Evolutionary conservation across 2,888 invertebrate species (phyloP), one percentile per base, ranked within the genome.

Genomic region (Desoria tigrina): DNA sequence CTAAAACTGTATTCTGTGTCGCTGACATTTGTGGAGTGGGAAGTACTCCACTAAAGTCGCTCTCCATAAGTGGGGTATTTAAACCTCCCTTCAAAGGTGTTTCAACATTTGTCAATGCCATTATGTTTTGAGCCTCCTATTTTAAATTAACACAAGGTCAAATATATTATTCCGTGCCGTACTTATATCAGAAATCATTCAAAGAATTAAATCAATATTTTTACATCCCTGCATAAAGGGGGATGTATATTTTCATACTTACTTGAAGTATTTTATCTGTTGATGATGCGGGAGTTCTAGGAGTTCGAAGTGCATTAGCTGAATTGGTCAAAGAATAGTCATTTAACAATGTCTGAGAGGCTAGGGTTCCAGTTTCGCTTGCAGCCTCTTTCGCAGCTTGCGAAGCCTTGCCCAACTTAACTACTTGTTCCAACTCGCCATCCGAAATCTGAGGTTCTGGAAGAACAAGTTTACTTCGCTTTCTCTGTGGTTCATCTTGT

Each of bases 381-480:
- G 90, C 92, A 0, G 89, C 88, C 81, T 93, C 94, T 72, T 95
- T 89, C 2, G 94, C 96, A 62, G 83, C 82, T 81, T 96, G 95
- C 71, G 91, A 91, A 1, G 92, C 92, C 51, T 90, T 85, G 23
- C 98, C 98, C 50, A 96, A 82, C 81, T 94, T 94, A 14, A 94
- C 93, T 1, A 94, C 94, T 83, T 93, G 92, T 76, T 92, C 91
- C 63, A 94, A 79, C 80, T 94, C 93, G 82, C 86, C 86, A 79
- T 99, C 98, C 0, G 95, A 90, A 65, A 99, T 97, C 82, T 99
- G 98, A 0, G 99, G 98, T 74, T 91, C 89, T 0, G 99, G 98
- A 60, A 99, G 81, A 27, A 99, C 96, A 37, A 99, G 84, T 80
- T 99, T 99, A 73, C 94, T 95, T 62, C 97, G 84, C 79, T 97